These are phyloP conservation scores for Ochlodes sylvanus DNA, from an alignment of 2,888 invertebrate species.

Conservation along the genomic window DNA sequence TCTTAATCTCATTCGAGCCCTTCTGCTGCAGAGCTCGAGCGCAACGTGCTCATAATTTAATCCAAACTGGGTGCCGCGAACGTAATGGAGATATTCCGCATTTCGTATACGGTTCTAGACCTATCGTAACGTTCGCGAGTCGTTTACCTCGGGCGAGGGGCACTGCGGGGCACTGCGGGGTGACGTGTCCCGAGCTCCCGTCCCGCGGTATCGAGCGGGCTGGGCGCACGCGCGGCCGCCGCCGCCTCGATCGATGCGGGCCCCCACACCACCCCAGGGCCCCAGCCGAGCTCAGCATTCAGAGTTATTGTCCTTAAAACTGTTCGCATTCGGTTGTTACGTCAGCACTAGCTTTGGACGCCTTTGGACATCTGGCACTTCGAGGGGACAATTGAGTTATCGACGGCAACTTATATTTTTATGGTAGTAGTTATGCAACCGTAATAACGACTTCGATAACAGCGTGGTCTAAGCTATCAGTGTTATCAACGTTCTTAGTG, in stretches of 20 bases:
- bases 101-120: constrained; percentile 56
- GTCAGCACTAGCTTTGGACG: constrained; percentile 24
- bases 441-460: background rate
- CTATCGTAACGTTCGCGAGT: constrained; percentile 77
- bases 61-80: constrained; percentile 2
- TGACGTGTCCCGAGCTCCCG: constrained; percentile 67
- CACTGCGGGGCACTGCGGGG: too few species aligned
- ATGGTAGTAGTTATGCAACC: background rate
- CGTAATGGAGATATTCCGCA: constrained; percentile 37
- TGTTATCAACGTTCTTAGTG: background rate
- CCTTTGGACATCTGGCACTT: background rate
- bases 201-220: constrained; percentile 62
- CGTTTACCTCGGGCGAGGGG: constrained; percentile 70
- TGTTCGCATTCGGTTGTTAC: constrained; percentile 28
- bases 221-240: constrained; percentile 58
- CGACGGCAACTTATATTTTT: background rate
- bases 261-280: background rate
- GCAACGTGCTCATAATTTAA: constrained; percentile 36
- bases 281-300: background rate
- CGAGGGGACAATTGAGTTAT: too few species aligned
- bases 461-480: background rate
- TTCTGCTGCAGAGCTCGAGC: constrained; percentile 13
- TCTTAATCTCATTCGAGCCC: background rate
- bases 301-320: constrained; percentile 30
- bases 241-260: constrained; percentile 38